Percentiles rank a stretch among this genome's conserved stretches.
phyloP scores from a whole-genome alignment of 2,113 vertebrate genomes.

The Isurus oxyrinchus region DNA sequence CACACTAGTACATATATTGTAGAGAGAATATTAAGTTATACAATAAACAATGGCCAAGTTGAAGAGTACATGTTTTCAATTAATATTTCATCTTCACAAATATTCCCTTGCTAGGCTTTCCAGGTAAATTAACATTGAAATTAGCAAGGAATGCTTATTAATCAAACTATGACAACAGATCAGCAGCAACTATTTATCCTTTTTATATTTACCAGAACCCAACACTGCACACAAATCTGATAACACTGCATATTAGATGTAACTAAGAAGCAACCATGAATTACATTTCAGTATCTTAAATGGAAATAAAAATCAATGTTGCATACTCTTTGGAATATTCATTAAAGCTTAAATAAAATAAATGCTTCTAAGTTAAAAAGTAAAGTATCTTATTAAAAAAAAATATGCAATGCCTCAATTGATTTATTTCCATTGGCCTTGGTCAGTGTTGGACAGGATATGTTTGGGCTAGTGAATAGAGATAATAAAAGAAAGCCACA shows the following conservation, averaged over 20 bases:
- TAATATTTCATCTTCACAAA: background rate
- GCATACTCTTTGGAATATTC: background rate
- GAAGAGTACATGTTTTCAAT: background rate
- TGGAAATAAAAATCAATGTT: background rate
- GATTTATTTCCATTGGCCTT: background rate
- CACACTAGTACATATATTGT: background rate
- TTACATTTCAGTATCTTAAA: background rate
- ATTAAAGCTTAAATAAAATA: background rate
- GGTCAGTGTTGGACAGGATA: background rate
- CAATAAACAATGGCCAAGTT: background rate
- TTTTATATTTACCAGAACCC: background rate
- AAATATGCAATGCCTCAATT: background rate
- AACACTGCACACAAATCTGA: background rate
- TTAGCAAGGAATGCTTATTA: background rate
- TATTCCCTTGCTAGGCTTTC: background rate
- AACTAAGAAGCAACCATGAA: background rate
- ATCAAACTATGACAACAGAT: background rate
- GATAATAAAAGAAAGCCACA: constrained; percentile 2
- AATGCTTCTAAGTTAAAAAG: background rate
- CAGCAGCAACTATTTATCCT: background rate
- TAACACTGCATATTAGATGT: background rate
- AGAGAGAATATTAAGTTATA: background rate
- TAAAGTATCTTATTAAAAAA: background rate
- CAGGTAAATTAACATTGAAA: background rate
- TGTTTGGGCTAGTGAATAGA: background rate